These are phyloP conservation scores for Leptoclinus maculatus DNA, from an alignment of 2,797 vertebrate genomes.

Conservation along the genomic window DNA sequence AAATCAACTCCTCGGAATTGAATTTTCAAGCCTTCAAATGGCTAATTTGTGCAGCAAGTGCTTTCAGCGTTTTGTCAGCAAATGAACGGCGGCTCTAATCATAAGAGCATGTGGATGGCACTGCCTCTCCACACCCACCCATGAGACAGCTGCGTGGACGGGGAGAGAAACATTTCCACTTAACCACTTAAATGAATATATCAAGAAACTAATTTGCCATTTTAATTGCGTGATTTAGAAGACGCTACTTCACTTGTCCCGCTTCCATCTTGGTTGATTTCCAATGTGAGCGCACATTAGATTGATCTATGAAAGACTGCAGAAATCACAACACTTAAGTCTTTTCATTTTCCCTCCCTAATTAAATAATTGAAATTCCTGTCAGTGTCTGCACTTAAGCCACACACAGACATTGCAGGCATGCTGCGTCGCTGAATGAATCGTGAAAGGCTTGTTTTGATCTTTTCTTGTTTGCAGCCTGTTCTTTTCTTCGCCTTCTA, in stretches of 20 bases:
- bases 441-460: slow-evolving; percentile 86
- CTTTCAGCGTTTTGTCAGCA: slow-evolving; percentile 86
- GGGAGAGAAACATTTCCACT: slow-evolving; percentile 98
- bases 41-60: slow-evolving; percentile 88
- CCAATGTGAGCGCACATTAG: slow-evolving; percentile 97
- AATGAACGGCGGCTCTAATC: slow-evolving; percentile 87
- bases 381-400: slow-evolving; percentile 98
- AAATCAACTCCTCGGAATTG: slow-evolving; percentile 88
- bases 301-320: slow-evolving; percentile 97
- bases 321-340: slow-evolving; percentile 99
- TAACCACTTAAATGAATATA: slow-evolving; percentile 99
- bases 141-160: slow-evolving; percentile 90
- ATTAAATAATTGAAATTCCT: slow-evolving; percentile 99
- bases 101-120: slow-evolving; percentile 87
- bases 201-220: slow-evolving; percentile 99
- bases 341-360: slow-evolving; percentile 99
- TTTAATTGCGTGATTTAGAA: slow-evolving; percentile 99
- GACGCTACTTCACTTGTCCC: slow-evolving; percentile 97
- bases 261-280: slow-evolving; percentile 97
- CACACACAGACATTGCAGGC: slow-evolving; percentile 84
- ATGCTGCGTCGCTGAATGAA: slow-evolving; percentile 65
- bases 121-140: slow-evolving; percentile 85
- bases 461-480: slow-evolving; percentile 78
- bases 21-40: slow-evolving; percentile 86
- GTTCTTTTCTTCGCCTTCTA: slow-evolving; percentile 67